Evolutionary conservation across 2,888 invertebrate genomes (phyloP), one percentile per base, ranked within the genome.

Genomic region (Adelognathus sp.): DNA sequence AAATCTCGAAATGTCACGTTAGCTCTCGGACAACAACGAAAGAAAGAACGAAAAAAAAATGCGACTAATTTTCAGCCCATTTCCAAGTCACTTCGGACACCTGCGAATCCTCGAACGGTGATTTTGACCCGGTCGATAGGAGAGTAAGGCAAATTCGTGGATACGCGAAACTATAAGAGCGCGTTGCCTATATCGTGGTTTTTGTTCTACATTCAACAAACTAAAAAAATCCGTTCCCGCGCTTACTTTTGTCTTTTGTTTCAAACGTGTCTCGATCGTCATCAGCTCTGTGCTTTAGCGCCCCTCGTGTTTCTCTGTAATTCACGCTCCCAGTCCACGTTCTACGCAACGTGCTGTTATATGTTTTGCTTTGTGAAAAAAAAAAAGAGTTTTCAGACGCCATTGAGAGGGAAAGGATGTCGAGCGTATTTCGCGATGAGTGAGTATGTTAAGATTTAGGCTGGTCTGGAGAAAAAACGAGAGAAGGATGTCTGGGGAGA

Each of bases 11-110:
- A 66, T 67, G 54, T 56, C 61, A 70, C 60, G 54, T 79, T 79
- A 79, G 79, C 60, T 79, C n/a, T 75, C 79, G 75, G 64, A 74
- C 46, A 66, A n/a, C n/a, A n/a, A n/a, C n/a, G n/a, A n/a, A n/a
- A n/a, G n/a, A n/a, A n/a, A n/a, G n/a, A n/a, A n/a, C n/a, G n/a
- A n/a, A n/a, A n/a, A n/a, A n/a, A n/a, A n/a, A 74, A 61, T 85
- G 86, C 87, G 84, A 85, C 79, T 86, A 31, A 70, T 89, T 89
- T 90, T 84, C 88, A 89, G 89, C 86, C 86, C 89, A 85, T 84
- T 82, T 82, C 78, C 76, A 87, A 83, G 84, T 81, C 75, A 76
- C 78, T 80, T 61, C 77, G 78, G 60, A 54, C 31, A 54, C 39
- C 69, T 73, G 81, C 73, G 84, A 85, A 80, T 82, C 83, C 81